Conservation (phyloP, 1,140 invertebrate species). For the Cotesia typhae region DNA sequence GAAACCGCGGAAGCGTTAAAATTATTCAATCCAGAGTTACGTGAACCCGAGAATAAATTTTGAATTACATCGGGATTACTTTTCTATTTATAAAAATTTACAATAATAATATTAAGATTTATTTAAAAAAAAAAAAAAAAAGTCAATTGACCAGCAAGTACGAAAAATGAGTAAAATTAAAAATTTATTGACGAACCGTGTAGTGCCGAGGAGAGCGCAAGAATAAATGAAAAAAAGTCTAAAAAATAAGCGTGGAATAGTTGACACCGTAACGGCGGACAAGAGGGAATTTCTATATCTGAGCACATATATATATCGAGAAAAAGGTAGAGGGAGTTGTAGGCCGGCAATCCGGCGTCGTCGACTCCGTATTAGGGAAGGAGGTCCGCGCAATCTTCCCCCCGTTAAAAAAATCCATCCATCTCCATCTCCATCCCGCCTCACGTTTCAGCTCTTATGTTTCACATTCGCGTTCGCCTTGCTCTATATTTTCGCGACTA, state of each 20-base stretch:
- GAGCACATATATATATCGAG: constrained; percentile 33
- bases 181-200: not conserved
- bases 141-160: no score
- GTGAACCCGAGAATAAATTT: no score
- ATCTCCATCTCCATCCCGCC: not conserved
- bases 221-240: constrained; percentile 27
- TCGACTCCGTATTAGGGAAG: constrained; percentile 61
- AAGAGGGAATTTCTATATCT: constrained; percentile 55
- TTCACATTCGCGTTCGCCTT: no score
- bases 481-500: no score
- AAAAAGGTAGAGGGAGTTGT: constrained; percentile 38
- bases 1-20: constrained; percentile 8
- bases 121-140: no score
- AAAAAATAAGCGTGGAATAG: constrained; percentile 25
- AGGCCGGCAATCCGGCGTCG: constrained; percentile 50
- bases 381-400: constrained; percentile 44
- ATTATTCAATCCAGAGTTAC: constrained; percentile 24
- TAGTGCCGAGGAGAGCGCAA: not conserved
- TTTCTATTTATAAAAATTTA: no score
- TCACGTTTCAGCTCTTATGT: no score
- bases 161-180: not conserved
- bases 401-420: not conserved
- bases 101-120: no score
- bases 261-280: constrained; percentile 28
- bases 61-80: not conserved